Conservation (phyloP, 2,797 vertebrate genomes). For the Alfaro cultratus region DNA sequence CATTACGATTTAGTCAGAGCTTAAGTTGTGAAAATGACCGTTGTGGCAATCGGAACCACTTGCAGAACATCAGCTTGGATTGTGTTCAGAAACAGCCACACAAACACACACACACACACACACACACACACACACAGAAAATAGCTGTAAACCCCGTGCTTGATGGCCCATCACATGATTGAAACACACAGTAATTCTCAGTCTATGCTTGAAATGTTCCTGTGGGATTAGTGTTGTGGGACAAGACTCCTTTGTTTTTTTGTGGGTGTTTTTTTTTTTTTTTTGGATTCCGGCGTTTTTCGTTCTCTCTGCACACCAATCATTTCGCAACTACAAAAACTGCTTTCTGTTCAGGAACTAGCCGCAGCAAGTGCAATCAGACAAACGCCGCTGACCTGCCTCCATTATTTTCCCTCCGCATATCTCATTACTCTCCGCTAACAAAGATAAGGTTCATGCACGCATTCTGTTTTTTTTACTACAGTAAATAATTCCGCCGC, state of each 20-base stretch:
- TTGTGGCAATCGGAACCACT: slow-evolving; percentile 8
- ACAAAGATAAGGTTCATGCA: slow-evolving; percentile 28
- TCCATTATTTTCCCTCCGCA: slow-evolving; percentile 22
- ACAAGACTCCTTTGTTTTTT: slow-evolving; percentile 72
- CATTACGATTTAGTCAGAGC: slow-evolving; percentile 25
- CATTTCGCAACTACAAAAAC: slow-evolving; percentile 62
- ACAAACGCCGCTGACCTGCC: slow-evolving; percentile 42
- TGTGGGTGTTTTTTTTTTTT: too few relatives aligned
- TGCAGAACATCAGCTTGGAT: slow-evolving; percentile 25
- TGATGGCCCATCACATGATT: slow-evolving; percentile 70
- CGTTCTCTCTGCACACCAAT: slow-evolving; percentile 60
- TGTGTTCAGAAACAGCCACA: slow-evolving; percentile 40
- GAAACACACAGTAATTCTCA: slow-evolving; percentile 69
- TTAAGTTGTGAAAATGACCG: slow-evolving; percentile 22
- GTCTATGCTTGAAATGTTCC: slow-evolving; percentile 60
- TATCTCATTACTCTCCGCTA: slow-evolving; percentile 28
- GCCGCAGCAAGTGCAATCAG: slow-evolving; percentile 37
- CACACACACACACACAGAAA: slow-evolving; percentile 23
- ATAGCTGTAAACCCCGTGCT: slow-evolving; percentile 46
- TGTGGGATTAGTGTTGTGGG: slow-evolving; percentile 68
- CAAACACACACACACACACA: neutral
- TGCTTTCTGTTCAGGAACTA: slow-evolving; percentile 39
- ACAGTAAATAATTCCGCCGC: slow-evolving; percentile 32
- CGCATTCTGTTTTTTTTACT: neutral
- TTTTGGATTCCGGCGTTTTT: slow-evolving; percentile 45